These are phyloP conservation scores for Hypanus sabinus DNA, from an alignment of 2,113 vertebrate species.

Conservation along the genomic window DNA sequence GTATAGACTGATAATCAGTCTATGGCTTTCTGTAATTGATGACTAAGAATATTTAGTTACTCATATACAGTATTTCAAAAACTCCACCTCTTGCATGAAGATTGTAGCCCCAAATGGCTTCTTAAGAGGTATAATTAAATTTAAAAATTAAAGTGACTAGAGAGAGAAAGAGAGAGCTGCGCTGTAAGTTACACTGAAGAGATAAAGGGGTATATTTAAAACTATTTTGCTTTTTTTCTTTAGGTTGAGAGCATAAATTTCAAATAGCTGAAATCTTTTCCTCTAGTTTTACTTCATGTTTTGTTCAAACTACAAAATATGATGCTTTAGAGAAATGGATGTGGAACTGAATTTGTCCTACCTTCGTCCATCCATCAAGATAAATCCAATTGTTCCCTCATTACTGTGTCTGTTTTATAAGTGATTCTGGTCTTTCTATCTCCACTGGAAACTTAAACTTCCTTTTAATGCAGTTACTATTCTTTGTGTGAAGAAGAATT, in stretches of 20 bases:
- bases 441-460: not conserved
- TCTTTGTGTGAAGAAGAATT: not conserved
- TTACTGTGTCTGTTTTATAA: constrained; percentile 6
- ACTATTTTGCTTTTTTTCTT: not conserved
- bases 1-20: not conserved
- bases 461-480: not conserved
- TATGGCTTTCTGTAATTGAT: too few species aligned
- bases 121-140: not conserved
- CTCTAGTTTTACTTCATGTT: not conserved
- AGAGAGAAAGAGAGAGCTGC: not conserved
- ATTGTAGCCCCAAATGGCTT: too few species aligned
- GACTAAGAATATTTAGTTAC: not conserved
- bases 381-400: not conserved
- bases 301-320: not conserved
- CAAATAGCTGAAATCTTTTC: not conserved
- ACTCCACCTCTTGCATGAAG: not conserved
- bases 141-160: not conserved
- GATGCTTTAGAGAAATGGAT: not conserved
- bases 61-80: not conserved
- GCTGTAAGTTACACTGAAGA: not conserved
- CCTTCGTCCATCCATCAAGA: not conserved
- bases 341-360: not conserved
- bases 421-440: not conserved
- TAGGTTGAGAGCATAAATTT: not conserved
- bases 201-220: not conserved